Base-by-base conservation (phyloP, 2,888 invertebrate species). In the Lithophane leautieri region DNA sequence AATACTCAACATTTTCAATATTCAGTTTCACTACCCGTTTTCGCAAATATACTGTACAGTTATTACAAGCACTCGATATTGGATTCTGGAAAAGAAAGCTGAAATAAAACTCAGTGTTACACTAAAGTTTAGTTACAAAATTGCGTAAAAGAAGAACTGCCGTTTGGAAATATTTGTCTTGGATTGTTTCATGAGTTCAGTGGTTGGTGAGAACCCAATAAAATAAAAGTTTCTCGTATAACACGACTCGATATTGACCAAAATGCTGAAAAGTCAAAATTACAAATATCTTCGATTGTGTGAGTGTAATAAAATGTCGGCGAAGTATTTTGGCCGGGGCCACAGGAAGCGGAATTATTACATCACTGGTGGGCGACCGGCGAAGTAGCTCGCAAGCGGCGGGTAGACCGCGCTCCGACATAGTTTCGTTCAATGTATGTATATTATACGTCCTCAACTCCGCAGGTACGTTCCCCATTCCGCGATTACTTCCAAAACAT, bases 271-370 rank as follows among this genome's bases (percentile, higher is more conserved):
- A 86, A 85, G 72, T 86, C 79, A 82, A 78, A 81, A 83, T 85
- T 83, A 81, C 79, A 76, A 79, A 85, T 79, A 70, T 86, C 73
- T 79, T 76, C 52, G 74, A 81, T 79, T 78, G 78, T 78, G 81
- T 70, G 69, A 86, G 83, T 66, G 78, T 87, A 86, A 85, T 86
- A 86, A 89, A 87, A 86, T 76, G 78, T 79, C 65, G 69, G 79
- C 16, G 70, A 82, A 86, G 81, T 87, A 82, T 86, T 85, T 79
- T 85, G 67, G 78, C 75, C 52, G 75, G 69, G 62, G 74, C 69
- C 52, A 73, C 52, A 70, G 62, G 76, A 70, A 73, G 56, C 73
- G 76, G 78, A 63, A 81, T 82, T 83, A 85, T 88, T 85, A 81
- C 83, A 75, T 85, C 84, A 83, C 73, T 69, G 60, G 22, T 65